Evolutionary conservation across 2,888 invertebrate species (phyloP), one percentile per base, ranked within the genome.

Genomic region (Diploptera punctata): DNA sequence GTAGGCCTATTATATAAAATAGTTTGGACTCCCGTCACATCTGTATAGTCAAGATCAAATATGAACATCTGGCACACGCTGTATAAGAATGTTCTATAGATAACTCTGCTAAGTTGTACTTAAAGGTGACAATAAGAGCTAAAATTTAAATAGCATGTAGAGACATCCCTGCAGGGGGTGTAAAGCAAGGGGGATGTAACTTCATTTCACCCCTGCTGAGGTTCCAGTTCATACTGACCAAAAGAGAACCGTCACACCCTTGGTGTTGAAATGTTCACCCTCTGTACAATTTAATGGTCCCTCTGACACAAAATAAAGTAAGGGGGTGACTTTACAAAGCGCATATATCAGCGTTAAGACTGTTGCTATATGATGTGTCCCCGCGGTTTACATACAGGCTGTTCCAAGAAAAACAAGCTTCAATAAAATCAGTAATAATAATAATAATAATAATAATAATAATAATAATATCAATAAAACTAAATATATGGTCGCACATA

Each of bases 171-270:
- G 62, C 43, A 62, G 10, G 62, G 62, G 62, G 62, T 43, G 13
- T 62, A 10, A 43, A 38, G n/a, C 4, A 29, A n/a, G 29, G 57
- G 31, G 16, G 9, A 29, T 13, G 26, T 1, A 65, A 65, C 47
- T 65, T 65, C 65, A 65, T 65, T 65, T 65, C 65, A 24, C 26
- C 29, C 65, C 65, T 18, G 65, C 65, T 47, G 65, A 26, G 65
- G 65, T 43, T 19, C 18, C 13, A 24, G 43, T 52, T 21, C 21
- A 52, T 5, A 38, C n/a, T 65, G 65, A 44, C 65, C 65, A 65
- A 65, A 26, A 65, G 47, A 38, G 16, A 19, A 33, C 54, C 54
- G 4, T 44, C 43, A 16, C n/a, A 24, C 54, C 54, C 54, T 54
- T 24, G 19, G 24, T 10, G 33, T 33, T 33, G 7, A 33, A 33